Conservation (phyloP, 2,113 vertebrate species). For the Macrotis lagotis region DNA sequence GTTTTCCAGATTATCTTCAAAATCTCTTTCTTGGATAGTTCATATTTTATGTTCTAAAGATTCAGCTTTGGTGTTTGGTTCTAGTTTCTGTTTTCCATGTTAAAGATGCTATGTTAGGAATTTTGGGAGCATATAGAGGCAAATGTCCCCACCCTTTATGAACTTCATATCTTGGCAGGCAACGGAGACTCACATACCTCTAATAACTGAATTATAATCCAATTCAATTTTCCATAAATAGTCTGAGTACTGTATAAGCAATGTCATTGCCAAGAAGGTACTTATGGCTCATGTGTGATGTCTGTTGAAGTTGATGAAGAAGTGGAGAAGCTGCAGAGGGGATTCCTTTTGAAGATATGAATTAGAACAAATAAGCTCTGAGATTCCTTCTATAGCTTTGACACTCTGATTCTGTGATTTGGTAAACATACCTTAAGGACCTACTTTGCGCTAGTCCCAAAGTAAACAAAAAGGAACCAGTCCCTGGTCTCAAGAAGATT, state of each 20-base stretch:
- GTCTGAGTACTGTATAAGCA: not conserved
- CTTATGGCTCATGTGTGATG: not conserved
- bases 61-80: not conserved
- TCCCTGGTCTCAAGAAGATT: not conserved
- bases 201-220: not conserved
- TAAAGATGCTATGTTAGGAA: not conserved
- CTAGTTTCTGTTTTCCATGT: not conserved
- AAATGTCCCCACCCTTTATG: constrained; percentile 2
- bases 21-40: not conserved
- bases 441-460: not conserved
- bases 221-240: not conserved
- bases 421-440: not conserved
- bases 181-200: not conserved
- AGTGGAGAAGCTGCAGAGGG: not conserved
- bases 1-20: not conserved
- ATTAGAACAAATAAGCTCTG: not conserved
- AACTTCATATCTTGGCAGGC: constrained; percentile 36
- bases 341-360: not conserved
- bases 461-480: not conserved
- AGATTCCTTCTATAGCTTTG: not conserved
- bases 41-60: not conserved
- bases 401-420: not conserved
- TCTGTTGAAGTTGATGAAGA: not conserved
- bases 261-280: not conserved
- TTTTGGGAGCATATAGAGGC: not conserved